A percentile compares a stretch with the other conserved stretches of the same genome.
These are phyloP conservation scores for Phyllotreta striolata DNA, from an alignment of 2,888 invertebrate genomes.

Conservation along the genomic window DNA sequence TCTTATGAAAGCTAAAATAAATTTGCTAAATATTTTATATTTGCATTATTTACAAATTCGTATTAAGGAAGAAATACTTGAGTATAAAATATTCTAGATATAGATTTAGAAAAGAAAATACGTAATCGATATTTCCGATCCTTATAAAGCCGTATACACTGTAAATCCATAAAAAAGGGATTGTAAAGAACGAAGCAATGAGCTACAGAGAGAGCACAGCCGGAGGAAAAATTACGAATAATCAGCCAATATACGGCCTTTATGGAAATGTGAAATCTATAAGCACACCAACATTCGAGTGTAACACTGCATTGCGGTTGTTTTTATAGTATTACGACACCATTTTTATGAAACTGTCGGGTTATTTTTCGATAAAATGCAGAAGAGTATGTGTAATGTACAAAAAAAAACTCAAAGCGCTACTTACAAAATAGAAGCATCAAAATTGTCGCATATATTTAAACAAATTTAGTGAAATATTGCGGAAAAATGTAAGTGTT, in stretches of 20 bases:
- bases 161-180: constrained; percentile 20
- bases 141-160: constrained; percentile 8
- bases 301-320: constrained; percentile 54
- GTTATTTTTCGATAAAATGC: constrained; percentile 34
- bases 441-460: too few species aligned
- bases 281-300: constrained; percentile 46
- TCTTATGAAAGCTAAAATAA: too few species aligned
- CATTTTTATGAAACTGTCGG: constrained; percentile 45
- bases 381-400: constrained; percentile 6
- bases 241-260: constrained; percentile 53
- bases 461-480: too few species aligned
- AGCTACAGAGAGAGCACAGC: constrained; percentile 24
- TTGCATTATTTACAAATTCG: too few species aligned
- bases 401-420: too few species aligned
- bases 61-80: too few species aligned
- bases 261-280: constrained; percentile 57
- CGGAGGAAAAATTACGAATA: constrained; percentile 52
- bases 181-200: constrained; percentile 32
- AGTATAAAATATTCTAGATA: too few species aligned
- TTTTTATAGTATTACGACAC: constrained; percentile 49
- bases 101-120: too few species aligned
- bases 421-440: too few species aligned
- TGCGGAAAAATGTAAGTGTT: too few species aligned
- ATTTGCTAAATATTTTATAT: too few species aligned
- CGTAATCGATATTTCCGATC: constrained; percentile 12